Percentiles rank a stretch among this genome's conserved stretches.
Evolutionary conservation across 2,113 vertebrate species (phyloP).

Genomic region (Stomatorhinus ivindoensis): DNA sequence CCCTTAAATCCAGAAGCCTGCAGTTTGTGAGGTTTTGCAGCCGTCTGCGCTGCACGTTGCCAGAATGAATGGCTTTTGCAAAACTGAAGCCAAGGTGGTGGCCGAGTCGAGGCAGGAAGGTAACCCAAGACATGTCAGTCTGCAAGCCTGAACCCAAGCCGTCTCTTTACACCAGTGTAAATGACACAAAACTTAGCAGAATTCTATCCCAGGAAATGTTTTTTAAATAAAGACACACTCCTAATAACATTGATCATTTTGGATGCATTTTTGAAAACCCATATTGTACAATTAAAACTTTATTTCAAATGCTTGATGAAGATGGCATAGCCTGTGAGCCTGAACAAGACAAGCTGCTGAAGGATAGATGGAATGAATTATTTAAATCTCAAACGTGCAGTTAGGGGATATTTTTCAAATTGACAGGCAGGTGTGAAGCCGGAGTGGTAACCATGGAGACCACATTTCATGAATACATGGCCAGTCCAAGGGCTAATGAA

Average conservation of each 20-base stretch:
- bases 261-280: neutral
- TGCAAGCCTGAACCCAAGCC: neutral
- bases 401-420: neutral
- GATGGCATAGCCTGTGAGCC: neutral
- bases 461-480: constrained; percentile 42
- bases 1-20: neutral
- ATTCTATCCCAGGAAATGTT: neutral
- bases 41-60: neutral
- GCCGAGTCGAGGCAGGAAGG: neutral
- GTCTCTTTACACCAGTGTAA: neutral
- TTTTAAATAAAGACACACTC: neutral
- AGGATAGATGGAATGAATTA: neutral
- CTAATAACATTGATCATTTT: neutral
- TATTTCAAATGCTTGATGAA: neutral
- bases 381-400: neutral
- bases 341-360: neutral
- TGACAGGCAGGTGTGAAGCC: constrained; percentile 26
- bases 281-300: neutral
- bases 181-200: neutral
- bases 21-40: neutral
- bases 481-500: constrained; percentile 38
- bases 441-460: constrained; percentile 56
- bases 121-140: neutral
- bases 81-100: neutral
- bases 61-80: neutral